These are phyloP conservation scores for Mola mola DNA, from an alignment of 2,113 vertebrate genomes.

Conservation along the genomic window DNA sequence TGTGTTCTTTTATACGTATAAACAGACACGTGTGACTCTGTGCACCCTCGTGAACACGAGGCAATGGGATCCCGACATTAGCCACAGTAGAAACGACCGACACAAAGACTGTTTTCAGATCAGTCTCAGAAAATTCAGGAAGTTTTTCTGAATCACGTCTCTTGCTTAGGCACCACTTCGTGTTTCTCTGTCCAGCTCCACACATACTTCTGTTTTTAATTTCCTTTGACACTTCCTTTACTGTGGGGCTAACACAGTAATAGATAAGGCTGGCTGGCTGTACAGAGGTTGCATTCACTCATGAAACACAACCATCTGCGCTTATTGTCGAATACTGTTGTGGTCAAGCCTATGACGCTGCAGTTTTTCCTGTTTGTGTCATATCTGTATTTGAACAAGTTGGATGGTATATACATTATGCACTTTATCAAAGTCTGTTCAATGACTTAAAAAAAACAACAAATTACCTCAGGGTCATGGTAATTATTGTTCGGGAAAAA, in stretches of 20 bases:
- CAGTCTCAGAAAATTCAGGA: slow-evolving; percentile 7
- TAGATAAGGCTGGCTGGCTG: background rate
- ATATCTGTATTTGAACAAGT: background rate
- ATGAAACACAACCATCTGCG: slow-evolving; percentile 48
- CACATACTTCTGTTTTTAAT: slow-evolving; percentile 64
- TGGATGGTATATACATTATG: no score
- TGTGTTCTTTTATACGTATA: slow-evolving; percentile 22
- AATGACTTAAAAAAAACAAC: no score
- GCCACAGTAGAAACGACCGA: slow-evolving; percentile 1
- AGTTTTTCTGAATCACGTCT: slow-evolving; percentile 17
- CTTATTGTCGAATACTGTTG: slow-evolving; percentile 10
- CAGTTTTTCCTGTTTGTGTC: slow-evolving; percentile 21
- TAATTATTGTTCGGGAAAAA: no score
- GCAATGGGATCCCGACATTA: slow-evolving; percentile 17
- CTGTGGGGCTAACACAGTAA: background rate
- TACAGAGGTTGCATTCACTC: slow-evolving; percentile 16
- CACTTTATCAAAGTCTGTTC: no score
- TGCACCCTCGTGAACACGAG: slow-evolving; percentile 5
- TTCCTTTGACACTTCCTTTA: slow-evolving; percentile 45
- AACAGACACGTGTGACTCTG: slow-evolving; percentile 20
- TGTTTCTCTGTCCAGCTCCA: slow-evolving; percentile 35
- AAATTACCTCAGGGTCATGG: no score
- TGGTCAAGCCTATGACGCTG: slow-evolving; percentile 11
- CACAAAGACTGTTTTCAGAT: background rate
- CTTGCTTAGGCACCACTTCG: background rate